Conservation (phyloP, 2,888 invertebrate genomes). For the Meteorus colon region DNA sequence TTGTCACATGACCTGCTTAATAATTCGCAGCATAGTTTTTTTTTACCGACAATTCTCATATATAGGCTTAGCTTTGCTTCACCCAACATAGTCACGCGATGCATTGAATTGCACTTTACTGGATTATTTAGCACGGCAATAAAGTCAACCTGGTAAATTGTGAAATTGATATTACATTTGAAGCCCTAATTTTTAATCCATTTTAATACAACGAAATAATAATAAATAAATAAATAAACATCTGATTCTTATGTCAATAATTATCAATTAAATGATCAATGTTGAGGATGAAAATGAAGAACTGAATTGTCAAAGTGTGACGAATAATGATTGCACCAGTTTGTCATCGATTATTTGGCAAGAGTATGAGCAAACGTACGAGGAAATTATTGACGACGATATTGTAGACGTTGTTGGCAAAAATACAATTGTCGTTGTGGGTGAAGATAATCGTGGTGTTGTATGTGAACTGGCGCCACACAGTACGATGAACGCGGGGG, state of each 20-base stretch:
- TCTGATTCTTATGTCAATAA: conserved; percentile 20
- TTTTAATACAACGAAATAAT: not conserved
- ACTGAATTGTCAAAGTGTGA: not conserved
- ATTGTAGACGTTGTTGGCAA: conserved; percentile 28
- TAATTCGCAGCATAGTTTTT: not conserved
- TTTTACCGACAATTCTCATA: not conserved
- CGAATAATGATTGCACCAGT: not conserved
- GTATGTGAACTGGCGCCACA: conserved; percentile 70
- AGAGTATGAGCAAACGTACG: conserved; percentile 53
- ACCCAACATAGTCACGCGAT: conserved; percentile 5
- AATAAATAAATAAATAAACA: not conserved
- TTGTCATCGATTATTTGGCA: conserved; percentile 42
- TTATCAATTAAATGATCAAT: conserved; percentile 69
- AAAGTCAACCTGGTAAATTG: too few species aligned
- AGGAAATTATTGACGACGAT: conserved; percentile 44
- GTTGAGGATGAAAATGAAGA: conserved; percentile 58
- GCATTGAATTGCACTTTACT: not conserved
- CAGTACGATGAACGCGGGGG: conserved; percentile 69
- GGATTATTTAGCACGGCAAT: not conserved
- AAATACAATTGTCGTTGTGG: conserved; percentile 30
- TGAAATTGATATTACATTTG: not conserved
- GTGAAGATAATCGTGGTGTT: conserved; percentile 46
- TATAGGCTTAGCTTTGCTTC: not conserved
- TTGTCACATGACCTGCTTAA: conserved; percentile 4
- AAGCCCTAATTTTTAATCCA: not conserved